Base-by-base conservation (phyloP, 2,113 vertebrate species). In the Saccopteryx bilineata region DNA sequence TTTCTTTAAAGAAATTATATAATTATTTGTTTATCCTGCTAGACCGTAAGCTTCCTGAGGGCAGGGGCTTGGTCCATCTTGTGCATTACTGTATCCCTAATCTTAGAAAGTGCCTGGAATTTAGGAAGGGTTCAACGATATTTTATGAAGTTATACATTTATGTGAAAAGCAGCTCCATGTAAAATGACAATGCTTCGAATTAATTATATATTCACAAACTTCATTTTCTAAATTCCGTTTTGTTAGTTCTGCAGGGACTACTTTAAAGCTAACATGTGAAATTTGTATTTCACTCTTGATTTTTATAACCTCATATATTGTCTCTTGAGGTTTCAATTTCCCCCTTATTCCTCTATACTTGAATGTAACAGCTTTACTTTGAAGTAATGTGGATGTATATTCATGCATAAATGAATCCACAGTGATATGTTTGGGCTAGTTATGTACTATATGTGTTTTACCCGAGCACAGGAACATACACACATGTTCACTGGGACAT, bases 181-280 rank as follows among this genome's bases (percentile, higher is more conserved):
- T 63, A 48, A 92, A 84, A 60, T 21, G 65, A 87, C 9, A 56
- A 23, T 61, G 26, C 11, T 80, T 66, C 94, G 26, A 93, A 33
- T 54, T 93, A 48, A 54, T 88, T 84, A 54, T 54, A n/a, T 39
- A 82, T 48, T 5, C 18, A 83, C 28, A 84, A 1, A 31, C 24
- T 72, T 87, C 18, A 56, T 76, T 93, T 92, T 92, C 39, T 85
- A 8, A 78, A 85, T 96, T 93, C 63, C n/a, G 63, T 82, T 93
- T 79, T 61, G 7, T 39, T 61, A 84, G 7, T 74, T 94, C 23
- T 92, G 0, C 19, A 50, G 28, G 86, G 56, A 7, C 46, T 78
- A 68, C 24, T 39, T 82, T 60, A 72, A 56, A 76, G 3, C 7
- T 54, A 26, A 52, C n/a, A 76, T 17, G 46, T 68, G 58, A 26